Evolutionary conservation across 2,797 vertebrate species (phyloP).

Genomic region (Cossypha dichroa): DNA sequence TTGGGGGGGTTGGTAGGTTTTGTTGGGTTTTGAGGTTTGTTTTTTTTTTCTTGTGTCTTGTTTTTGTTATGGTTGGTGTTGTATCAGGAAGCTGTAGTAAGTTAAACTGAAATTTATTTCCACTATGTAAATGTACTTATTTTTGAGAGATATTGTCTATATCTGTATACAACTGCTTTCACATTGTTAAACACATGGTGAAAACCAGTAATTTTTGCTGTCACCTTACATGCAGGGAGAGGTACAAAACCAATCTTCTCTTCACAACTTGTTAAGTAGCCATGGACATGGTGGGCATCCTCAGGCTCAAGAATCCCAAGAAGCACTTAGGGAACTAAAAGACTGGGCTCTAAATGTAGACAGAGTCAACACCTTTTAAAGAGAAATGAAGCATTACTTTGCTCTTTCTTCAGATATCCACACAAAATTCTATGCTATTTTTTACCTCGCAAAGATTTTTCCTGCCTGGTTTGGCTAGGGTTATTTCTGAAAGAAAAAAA

Average conservation of each 20-base stretch:
- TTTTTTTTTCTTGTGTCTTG: neutral
- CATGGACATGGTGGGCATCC: too few relatives aligned
- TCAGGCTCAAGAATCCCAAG: neutral
- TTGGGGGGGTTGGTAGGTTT: accelerated
- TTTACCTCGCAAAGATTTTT: neutral
- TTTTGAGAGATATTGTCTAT: neutral
- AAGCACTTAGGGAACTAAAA: neutral
- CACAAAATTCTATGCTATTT: neutral
- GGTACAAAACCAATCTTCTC: neutral
- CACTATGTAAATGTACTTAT: neutral
- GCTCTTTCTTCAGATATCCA: neutral
- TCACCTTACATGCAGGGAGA: neutral
- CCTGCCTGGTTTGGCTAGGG: neutral
- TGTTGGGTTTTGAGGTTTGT: neutral
- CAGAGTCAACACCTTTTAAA: neutral
- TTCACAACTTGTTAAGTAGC: neutral
- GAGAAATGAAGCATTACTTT: neutral
- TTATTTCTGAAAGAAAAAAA: neutral
- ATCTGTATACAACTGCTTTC: neutral
- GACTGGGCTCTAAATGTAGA: neutral
- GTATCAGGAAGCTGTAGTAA: neutral
- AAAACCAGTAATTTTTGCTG: neutral
- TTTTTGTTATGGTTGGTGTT: neutral
- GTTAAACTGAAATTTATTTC: neutral
- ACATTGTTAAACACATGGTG: neutral